Evolutionary conservation across 2,888 invertebrate species (phyloP).

Genomic region (Eudasyphora cyanicolor): DNA sequence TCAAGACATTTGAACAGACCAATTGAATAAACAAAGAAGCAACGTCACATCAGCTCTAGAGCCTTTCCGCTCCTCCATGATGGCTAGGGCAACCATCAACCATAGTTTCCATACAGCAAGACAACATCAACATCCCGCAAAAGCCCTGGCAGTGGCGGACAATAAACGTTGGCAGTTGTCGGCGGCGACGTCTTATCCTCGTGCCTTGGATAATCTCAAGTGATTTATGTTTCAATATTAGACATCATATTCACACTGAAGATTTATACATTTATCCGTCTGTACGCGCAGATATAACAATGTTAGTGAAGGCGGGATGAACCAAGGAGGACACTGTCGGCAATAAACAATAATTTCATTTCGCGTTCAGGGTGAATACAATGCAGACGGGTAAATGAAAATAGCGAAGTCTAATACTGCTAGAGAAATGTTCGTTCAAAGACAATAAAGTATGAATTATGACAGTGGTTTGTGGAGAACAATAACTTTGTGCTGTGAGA

Average conservation of each 20-base stretch:
- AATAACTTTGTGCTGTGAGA: no score
- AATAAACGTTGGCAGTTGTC: not conserved
- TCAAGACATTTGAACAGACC: slow-evolving; percentile 19
- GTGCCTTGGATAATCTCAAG: slow-evolving; percentile 45
- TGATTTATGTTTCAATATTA: slow-evolving; percentile 59
- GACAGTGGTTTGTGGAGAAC: not conserved
- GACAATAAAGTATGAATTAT: not conserved
- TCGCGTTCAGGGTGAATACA: not conserved
- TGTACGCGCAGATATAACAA: not conserved
- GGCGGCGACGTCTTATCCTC: no score
- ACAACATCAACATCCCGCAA: not conserved
- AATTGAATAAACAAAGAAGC: slow-evolving; percentile 53
- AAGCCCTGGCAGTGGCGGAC: not conserved
- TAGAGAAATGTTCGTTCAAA: not conserved
- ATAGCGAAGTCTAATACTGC: not conserved
- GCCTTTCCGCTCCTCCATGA: not conserved
- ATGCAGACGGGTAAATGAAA: not conserved
- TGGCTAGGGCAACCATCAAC: not conserved
- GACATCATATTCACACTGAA: slow-evolving; percentile 53
- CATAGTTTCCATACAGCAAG: not conserved
- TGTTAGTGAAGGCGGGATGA: no score
- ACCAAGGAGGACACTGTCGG: not conserved
- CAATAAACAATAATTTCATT: slow-evolving; percentile 56
- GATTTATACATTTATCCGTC: slow-evolving; percentile 37
- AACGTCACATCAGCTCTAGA: slow-evolving; percentile 10